Evolutionary conservation across 2,888 invertebrate genomes (phyloP).

Genomic region (Catonia carolina): DNA sequence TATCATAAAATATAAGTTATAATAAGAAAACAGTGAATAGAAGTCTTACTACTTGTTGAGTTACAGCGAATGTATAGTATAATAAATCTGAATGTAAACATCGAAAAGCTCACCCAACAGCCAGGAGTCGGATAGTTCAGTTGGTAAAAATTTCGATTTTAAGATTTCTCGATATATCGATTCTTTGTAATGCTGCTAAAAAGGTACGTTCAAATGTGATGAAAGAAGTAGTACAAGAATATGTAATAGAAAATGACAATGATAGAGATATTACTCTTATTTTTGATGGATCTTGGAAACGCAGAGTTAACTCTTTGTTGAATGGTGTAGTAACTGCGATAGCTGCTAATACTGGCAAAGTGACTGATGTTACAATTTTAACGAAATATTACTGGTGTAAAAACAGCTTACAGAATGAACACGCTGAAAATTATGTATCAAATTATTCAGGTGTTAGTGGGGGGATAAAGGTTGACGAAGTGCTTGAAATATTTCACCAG

Average conservation of each 20-base stretch:
- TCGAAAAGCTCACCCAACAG: too few species aligned
- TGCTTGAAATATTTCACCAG: constrained; percentile 19
- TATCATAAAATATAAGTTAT: too few species aligned
- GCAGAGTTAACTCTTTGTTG: constrained; percentile 1
- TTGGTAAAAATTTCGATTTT: too few species aligned
- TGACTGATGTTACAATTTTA: constrained; percentile 1
- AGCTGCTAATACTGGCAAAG: neutral
- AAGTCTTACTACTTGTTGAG: too few species aligned
- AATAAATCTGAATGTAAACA: too few species aligned
- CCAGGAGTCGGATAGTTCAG: too few species aligned
- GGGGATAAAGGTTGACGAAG: constrained; percentile 28
- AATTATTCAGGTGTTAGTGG: constrained; percentile 27
- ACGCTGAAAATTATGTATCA: constrained; percentile 19
- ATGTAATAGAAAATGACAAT: constrained; percentile 5
- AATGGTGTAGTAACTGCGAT: constrained; percentile 1
- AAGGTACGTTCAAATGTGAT: constrained; percentile 3
- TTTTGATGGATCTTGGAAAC: constrained; percentile 6
- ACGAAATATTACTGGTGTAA: constrained; percentile 6
- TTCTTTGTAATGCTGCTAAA: neutral
- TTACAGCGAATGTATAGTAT: too few species aligned
- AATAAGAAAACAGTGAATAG: too few species aligned
- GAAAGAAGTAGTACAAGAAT: constrained; percentile 6
- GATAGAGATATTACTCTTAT: neutral
- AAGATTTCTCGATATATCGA: too few species aligned
- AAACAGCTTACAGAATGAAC: constrained; percentile 6